phyloP scores from a whole-genome alignment of 2,113 vertebrate genomes.

The Cyprinus carpio region DNA sequence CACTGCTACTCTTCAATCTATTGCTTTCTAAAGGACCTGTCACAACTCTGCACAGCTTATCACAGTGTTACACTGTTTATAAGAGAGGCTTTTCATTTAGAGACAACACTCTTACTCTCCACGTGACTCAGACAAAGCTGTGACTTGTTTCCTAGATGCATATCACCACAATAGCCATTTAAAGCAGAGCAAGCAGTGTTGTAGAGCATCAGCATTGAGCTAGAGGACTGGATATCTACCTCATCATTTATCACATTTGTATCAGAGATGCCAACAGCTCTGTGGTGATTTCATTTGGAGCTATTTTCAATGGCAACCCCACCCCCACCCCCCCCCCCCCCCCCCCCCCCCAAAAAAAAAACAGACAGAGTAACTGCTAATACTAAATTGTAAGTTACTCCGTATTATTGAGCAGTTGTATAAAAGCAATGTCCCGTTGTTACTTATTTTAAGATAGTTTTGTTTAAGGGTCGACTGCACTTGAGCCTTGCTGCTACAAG shows the following conservation, averaged over 20 bases:
- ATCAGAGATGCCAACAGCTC: neutral
- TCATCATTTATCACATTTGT: neutral
- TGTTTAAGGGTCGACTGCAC: neutral
- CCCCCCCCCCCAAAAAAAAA: too few species aligned
- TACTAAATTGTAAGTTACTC: neutral
- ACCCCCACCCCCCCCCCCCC: too few species aligned
- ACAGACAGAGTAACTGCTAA: neutral
- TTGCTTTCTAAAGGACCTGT: conserved; percentile 39
- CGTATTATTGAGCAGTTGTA: neutral
- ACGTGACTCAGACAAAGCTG: conserved; percentile 45
- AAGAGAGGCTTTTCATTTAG: conserved; percentile 49
- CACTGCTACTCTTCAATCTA: neutral
- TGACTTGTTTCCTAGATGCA: conserved; percentile 59
- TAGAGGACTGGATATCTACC: neutral
- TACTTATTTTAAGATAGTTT: neutral
- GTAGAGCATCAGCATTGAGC: conserved; percentile 46
- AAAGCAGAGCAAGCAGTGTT: conserved; percentile 52
- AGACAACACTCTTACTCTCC: conserved; percentile 22
- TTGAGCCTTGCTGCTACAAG: too few species aligned
- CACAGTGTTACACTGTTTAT: conserved; percentile 27
- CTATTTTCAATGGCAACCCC: neutral
- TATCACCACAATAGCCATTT: conserved; percentile 56
- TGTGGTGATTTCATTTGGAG: neutral
- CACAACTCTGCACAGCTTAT: conserved; percentile 42
- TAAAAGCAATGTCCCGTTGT: neutral